Base-by-base conservation (phyloP, 1,140 invertebrate genomes). In the Leucophenga varia region DNA sequence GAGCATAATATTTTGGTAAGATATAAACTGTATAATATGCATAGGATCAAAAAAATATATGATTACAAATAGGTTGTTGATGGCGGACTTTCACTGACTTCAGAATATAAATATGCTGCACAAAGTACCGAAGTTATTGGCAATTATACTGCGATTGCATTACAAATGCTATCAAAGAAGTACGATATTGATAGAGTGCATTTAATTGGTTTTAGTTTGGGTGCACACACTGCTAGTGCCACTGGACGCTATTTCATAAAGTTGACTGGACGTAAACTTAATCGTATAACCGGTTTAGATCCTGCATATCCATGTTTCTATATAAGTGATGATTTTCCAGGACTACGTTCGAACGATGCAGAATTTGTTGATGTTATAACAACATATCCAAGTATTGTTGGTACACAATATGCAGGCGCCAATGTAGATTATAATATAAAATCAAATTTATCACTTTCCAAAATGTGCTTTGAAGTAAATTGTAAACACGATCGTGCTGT, bases 311-410 rank as follows among this genome's bases (percentile, higher is more conserved):
- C 86, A 0, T 61, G 64, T 38, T 89, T 87, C 57, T 78, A 74
- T 79, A 77, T 32, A 65, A 78, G 16, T 50, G 49, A 4, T 34
- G 30, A 3, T 31, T 79, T 12, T 75, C 81, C 19, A 77, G 84
- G 83, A 14, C 49, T 82, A 3, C 7, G 39, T 83, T 4, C 68
- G 75, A 30, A 52, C 10, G 82, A 84, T 59, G 82, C 82, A 1
- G 57, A 64, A n/a, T 83, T 81, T 41, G 81, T 84, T 0, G 87
- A 89, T 55, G 80, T 87, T 0, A 83, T 90, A 49, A 87, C 89
- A 55, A 87, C 86, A 0, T 87, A 86, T 64, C 83, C 80, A 2
- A 85, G 86, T 0, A 79, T 83, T 16, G 80, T 87, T 54, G 88
- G 51, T 10, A 47, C 38, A 38, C n/a, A 64, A n/a, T 49, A 54